phyloP scores from a whole-genome alignment of 2,797 vertebrate genomes.

The Onychomys leucogaster region DNA sequence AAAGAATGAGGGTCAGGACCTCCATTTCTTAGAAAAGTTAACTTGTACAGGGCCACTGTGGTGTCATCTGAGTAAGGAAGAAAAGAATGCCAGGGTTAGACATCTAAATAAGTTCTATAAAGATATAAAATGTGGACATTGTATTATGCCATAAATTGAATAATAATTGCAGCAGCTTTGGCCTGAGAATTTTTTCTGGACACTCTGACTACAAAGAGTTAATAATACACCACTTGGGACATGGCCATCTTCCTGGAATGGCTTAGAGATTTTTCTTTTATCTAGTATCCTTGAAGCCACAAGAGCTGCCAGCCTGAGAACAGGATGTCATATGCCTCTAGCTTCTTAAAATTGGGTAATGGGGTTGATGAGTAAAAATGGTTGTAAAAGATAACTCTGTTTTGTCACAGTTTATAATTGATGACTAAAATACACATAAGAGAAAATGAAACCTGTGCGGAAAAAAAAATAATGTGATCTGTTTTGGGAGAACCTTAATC shows the following conservation, averaged over 20 bases:
- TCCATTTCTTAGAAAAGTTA: neutral
- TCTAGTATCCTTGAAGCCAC: neutral
- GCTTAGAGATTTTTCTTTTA: neutral
- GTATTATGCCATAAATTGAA: neutral
- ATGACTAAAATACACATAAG: neutral
- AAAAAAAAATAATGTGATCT: neutral
- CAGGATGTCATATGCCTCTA: neutral
- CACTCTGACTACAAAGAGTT: neutral
- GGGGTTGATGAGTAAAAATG: neutral
- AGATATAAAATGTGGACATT: neutral
- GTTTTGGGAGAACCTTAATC: neutral
- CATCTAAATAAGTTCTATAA: neutral
- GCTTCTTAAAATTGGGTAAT: neutral
- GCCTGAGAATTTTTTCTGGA: neutral
- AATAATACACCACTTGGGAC: neutral
- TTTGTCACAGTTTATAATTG: neutral
- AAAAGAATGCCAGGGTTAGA: neutral
- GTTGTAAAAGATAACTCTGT: neutral
- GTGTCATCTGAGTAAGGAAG: neutral
- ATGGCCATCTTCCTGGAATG: neutral
- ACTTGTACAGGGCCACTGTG: no score
- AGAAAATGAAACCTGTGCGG: neutral
- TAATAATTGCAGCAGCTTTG: neutral
- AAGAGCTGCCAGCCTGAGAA: neutral
- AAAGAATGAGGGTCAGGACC: neutral